phyloP scores from a whole-genome alignment of 2,888 invertebrate species.

The Ariolimax columbianus region DNA sequence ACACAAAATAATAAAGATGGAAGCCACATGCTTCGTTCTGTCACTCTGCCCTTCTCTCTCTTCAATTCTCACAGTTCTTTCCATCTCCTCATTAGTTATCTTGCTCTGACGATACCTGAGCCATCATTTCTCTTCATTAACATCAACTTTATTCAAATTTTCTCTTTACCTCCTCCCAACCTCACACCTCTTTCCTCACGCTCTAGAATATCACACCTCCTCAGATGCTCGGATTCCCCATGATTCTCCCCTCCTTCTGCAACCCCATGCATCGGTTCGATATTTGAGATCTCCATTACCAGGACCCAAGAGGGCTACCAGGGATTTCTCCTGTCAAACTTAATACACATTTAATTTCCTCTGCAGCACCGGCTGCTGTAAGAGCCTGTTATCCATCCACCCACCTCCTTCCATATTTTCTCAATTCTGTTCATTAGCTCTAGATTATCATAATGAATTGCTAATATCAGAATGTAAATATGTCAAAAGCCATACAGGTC shows the following conservation, averaged over 20 bases:
- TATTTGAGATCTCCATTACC: slow-evolving; percentile 17
- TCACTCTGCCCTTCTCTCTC: too few species aligned
- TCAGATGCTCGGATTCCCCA: neutral
- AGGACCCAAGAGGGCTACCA: neutral
- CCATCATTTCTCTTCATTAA: neutral
- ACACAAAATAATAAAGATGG: too few species aligned
- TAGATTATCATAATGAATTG: slow-evolving; percentile 29
- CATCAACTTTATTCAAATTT: neutral
- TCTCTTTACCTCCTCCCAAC: neutral
- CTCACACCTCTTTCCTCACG: neutral
- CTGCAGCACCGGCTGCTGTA: neutral
- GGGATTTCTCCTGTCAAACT: slow-evolving; percentile 5
- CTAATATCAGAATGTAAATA: slow-evolving; percentile 16
- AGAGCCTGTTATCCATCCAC: neutral
- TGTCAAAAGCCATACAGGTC: neutral
- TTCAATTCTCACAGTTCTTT: neutral
- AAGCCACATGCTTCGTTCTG: too few species aligned
- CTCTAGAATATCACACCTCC: neutral
- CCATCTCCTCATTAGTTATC: neutral
- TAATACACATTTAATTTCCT: slow-evolving; percentile 23
- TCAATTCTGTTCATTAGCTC: neutral
- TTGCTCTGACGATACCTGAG: neutral
- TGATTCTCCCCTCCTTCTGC: neutral
- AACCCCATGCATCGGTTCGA: neutral
- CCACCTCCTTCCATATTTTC: neutral